Conservation (phyloP, 2,797 vertebrate genomes). For the Octomys mimax region DNA sequence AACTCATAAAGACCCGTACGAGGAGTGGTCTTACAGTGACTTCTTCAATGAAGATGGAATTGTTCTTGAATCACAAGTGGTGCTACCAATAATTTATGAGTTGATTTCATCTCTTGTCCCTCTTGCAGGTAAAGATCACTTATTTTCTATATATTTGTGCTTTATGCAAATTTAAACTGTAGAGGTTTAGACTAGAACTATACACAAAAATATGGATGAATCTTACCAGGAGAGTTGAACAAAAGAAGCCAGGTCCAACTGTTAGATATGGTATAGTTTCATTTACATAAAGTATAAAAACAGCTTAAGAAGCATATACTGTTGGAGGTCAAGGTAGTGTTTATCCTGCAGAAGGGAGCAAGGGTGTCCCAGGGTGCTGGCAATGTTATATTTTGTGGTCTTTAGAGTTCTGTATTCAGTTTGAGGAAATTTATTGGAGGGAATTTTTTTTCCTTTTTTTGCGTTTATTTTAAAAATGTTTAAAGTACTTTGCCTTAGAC, state of each 20-base stretch:
- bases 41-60: slow-evolving; percentile 97
- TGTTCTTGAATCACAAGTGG: slow-evolving; percentile 93
- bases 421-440: neutral
- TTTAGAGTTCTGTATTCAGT: neutral
- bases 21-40: slow-evolving; percentile 94
- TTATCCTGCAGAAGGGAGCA: neutral
- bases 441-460: neutral
- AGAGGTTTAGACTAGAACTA: neutral
- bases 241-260: neutral
- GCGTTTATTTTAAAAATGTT: neutral
- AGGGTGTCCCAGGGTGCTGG: neutral
- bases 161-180: neutral
- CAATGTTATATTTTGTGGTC: neutral
- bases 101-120: slow-evolving; percentile 93
- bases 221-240: neutral
- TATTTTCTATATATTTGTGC: neutral
- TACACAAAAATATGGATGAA: neutral
- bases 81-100: slow-evolving; percentile 95
- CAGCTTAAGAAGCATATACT: neutral
- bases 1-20: slow-evolving; percentile 92
- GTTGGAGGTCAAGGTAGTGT: neutral
- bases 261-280: neutral
- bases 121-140: slow-evolving; percentile 88
- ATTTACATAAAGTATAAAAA: neutral
- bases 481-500: slow-evolving; percentile 3